Base-by-base conservation (phyloP, 2,797 vertebrate species). In the Lacerta agilis region DNA sequence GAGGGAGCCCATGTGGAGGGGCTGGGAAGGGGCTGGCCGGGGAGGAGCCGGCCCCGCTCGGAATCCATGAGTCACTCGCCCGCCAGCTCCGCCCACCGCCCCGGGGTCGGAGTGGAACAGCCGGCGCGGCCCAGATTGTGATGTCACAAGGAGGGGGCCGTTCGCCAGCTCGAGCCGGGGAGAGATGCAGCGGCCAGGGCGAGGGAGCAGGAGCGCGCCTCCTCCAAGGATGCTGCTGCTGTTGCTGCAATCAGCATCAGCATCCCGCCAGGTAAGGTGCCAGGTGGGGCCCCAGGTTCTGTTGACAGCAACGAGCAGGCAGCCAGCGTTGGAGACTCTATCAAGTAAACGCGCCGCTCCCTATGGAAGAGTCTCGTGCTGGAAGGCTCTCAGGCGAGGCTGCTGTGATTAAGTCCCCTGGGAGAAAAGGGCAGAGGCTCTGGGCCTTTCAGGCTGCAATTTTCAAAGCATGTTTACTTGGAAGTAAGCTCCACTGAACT, bases 11-110 rank as follows among this genome's bases (percentile, higher is more conserved):
- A 90, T 55, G 91, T 86, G 83, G 87, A 89, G 93, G 88, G 91
- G 69, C 81, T 69, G 72, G 91, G 72, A 82, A 86, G 86, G 86
- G 90, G 88, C 91, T 81, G 67, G 33, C 41, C 81, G 95, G 77
- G 92, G 94, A 83, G 88, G 61, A 86, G 94, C 94, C 90, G 89
- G 93, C 91, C 94, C 94, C 93, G 83, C 20, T 79, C 92, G 91
- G 91, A 92, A 94, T 89, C 94, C 96, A 92, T 94, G 96, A 93
- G 95, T 94, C 96, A 90, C 90, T 73, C 89, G 80, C 75, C 90
- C 88, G 66, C 71, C 90, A 90, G 15, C 90, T 78, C 0, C 79
- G 3, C 3, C 87, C 38, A 2, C 10, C n/a, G 9, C 41, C 86
- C 1, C 89, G 41, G 72, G 41, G 17, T 85, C 87, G 66, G 66